Percentiles rank a stretch among this genome's conserved stretches.
These are phyloP conservation scores for Hyalella azteca DNA, from an alignment of 2,888 invertebrate genomes.

Conservation along the genomic window DNA sequence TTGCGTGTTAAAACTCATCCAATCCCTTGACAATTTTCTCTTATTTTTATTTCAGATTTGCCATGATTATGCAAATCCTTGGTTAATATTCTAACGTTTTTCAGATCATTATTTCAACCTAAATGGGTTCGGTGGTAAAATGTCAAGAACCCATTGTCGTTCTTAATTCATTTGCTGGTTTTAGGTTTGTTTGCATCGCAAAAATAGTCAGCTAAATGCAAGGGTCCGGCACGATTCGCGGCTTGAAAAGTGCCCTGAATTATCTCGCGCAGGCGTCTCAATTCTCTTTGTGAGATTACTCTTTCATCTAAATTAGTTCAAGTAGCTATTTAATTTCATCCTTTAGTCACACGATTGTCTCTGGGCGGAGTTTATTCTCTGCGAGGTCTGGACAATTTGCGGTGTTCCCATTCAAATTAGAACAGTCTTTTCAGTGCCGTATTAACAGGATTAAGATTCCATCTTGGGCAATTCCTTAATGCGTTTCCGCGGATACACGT, in stretches of 20 bases:
- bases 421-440: constrained; percentile 33
- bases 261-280: not conserved
- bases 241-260: not conserved
- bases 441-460: constrained; percentile 30
- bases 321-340: constrained; percentile 26
- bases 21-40: no score
- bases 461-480: constrained; percentile 34
- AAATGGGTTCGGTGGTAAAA: no score
- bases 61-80: no score
- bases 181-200: no score
- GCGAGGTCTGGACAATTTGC: constrained; percentile 8
- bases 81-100: no score
- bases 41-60: no score
- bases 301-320: constrained; percentile 20
- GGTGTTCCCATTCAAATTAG: constrained; percentile 31
- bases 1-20: no score
- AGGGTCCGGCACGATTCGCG: not conserved
- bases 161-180: no score
- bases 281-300: constrained; percentile 30
- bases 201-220: not conserved
- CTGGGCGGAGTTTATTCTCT: constrained; percentile 1
- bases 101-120: no score
- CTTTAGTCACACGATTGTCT: constrained; percentile 28
- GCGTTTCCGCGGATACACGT: constrained; percentile 17
- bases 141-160: no score